Evolutionary conservation across 2,888 invertebrate genomes (phyloP), one percentile per base, ranked within the genome.

Genomic region (Cosmorhoe ocellata): DNA sequence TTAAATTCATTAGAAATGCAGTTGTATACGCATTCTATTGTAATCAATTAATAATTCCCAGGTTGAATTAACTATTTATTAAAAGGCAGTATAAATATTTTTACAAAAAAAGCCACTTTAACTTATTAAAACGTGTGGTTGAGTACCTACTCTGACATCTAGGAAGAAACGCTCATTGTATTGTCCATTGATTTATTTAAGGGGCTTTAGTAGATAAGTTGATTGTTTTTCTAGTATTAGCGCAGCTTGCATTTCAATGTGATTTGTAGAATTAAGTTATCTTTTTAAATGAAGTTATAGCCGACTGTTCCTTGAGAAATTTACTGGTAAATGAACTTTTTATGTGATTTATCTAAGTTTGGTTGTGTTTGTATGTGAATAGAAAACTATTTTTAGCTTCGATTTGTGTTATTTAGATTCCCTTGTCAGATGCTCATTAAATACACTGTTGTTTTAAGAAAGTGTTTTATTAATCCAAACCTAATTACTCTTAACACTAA

Each of bases 281-380:
- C 6, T 24, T 36, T 28, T 7, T n/a, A 3, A 28, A 44, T 37
- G 30, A 32, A 33, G 24, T 31, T 38, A 24, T 26, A 38, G 24
- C 30, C 40, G 13, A 40, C 36, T 41, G 31, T 36, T 41, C 14
- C 26, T 44, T 32, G 26, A 28, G 32, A 41, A 26, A 38, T 34
- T 43, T 11, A 9, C 13, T 24, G 4, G 10, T 26, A 32, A 43
- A 47, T 47, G 38, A 52, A 43, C 27, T 41, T 11, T 22, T 37
- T 51, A 18, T 41, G 24, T 51, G 22, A 51, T 40, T 38, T 52
- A 34, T 46, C 22, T 37, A 18, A 42, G 30, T 52, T 46, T 32
- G 45, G 40, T 51, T 51, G 51, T 51, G 45, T 37, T 37, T 45
- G 22, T 36, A 26, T 13, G 18, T 42, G 18, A 34, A 13, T 22